phyloP scores from a whole-genome alignment of 2,113 vertebrate genomes.

The Phainopepla nitens region DNA sequence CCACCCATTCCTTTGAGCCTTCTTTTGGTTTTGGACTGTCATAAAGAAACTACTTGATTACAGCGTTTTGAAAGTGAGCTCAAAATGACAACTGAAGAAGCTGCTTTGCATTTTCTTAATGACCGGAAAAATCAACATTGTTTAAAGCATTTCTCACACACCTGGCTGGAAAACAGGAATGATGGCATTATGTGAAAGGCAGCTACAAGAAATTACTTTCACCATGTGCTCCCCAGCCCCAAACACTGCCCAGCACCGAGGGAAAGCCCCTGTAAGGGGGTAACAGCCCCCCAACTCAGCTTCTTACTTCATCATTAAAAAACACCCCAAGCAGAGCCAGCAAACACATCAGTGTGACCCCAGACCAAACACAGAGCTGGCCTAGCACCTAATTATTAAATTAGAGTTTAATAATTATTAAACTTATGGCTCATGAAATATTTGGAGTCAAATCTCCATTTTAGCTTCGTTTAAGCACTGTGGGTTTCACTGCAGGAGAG shows the following conservation, averaged over 20 bases:
- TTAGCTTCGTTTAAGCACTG: neutral
- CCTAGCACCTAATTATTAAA: neutral
- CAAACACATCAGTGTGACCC: neutral
- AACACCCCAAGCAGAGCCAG: neutral
- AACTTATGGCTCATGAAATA: neutral
- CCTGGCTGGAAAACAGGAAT: neutral
- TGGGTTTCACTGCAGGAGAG: neutral
- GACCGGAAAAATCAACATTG: neutral
- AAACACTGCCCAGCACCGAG: neutral
- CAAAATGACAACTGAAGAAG: neutral
- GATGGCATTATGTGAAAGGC: neutral
- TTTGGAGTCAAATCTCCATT: neutral
- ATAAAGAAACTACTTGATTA: neutral
- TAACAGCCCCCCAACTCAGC: neutral
- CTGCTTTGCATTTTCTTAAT: slow-evolving; percentile 26
- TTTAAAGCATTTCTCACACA: neutral
- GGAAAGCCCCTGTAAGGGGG: fast-evolving
- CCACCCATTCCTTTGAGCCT: neutral
- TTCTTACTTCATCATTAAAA: neutral
- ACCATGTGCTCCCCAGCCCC: neutral
- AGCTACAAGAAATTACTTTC: neutral
- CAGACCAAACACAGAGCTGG: neutral
- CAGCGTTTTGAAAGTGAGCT: neutral
- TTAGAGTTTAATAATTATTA: no score
- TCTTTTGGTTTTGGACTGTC: neutral